Conservation (phyloP, 2,113 vertebrate genomes). For the Corvus moneduloides region DNA sequence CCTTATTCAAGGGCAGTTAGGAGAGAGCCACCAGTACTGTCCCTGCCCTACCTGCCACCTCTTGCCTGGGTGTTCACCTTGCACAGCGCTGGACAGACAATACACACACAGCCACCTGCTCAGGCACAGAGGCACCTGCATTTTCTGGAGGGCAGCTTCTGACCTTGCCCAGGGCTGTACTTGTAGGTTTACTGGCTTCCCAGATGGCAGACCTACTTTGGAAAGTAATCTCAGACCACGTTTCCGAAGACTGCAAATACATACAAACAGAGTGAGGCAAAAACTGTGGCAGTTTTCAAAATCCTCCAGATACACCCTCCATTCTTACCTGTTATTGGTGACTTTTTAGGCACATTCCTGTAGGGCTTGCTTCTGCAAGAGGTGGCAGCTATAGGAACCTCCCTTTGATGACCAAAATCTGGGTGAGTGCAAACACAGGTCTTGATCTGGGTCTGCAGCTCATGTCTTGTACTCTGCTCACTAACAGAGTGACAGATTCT, state of each 20-base stretch:
- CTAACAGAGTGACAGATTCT: background rate
- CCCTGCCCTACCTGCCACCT: background rate
- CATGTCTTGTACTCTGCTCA: background rate
- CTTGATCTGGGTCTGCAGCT: background rate
- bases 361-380: background rate
- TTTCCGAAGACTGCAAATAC: background rate
- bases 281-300: background rate
- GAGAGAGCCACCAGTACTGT: background rate
- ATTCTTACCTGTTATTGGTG: background rate
- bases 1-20: background rate
- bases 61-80: background rate
- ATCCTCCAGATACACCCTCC: background rate
- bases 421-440: background rate
- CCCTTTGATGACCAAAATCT: background rate
- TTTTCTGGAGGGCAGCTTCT: background rate
- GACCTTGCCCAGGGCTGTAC: background rate
- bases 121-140: background rate
- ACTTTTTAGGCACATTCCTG: background rate
- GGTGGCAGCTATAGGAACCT: background rate
- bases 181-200: background rate
- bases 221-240: background rate
- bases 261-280: background rate
- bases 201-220: slow-evolving; percentile 8
- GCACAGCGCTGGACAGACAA: background rate
- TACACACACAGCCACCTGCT: background rate